Evolutionary conservation across 2,888 invertebrate species (phyloP), one percentile per base, ranked within the genome.

Genomic region (Tenodera sinensis): DNA sequence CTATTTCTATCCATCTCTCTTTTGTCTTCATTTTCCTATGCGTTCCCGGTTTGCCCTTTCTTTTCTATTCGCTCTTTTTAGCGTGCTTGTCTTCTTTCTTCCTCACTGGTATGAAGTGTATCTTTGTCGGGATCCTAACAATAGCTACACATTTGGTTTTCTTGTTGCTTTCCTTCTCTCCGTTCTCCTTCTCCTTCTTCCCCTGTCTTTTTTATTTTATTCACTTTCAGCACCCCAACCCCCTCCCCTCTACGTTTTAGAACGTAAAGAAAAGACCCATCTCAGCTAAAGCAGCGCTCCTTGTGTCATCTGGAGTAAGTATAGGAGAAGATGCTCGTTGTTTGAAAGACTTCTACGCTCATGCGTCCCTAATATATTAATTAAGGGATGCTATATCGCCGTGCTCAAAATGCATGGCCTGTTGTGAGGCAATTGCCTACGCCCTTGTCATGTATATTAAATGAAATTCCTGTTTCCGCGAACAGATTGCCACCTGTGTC

Each of bases 1-100:
- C 87, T 82, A 82, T 87, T 82, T 83, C 87, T 87, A 87, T 87
- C 87, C 87, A 87, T 87, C 87, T 87, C 87, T 83, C 87, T 30
- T 87, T 87, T 87, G 87, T 87, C 87, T 87, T 82, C 87, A 81
- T 87, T 71, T 87, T 87, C 87, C 30, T 83, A 87, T 87, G 87
- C 81, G 82, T 87, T 83, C 82, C 83, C 83, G 82, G 54, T 71
- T 87, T 71, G 86, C 86, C 15, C 82, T 34, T 83, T 86, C 25
- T 20, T 86, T 28, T 71, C 82, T 83, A 82, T 81, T 87, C 82
- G 81, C 81, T 28, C 87, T 81, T 81, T 81, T 42, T 71, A 81
- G 86, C 25, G 54, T 20, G 54, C 20, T 25, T 71, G 54, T 71
- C 54, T 71, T 71, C 81, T 86, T 86, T 86, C 86, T 86, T 28